Percentiles rank a stretch among this genome's conserved stretches.
phyloP scores from a whole-genome alignment of 1,140 invertebrate species.

The Rhopalosiphum maidis region DNA sequence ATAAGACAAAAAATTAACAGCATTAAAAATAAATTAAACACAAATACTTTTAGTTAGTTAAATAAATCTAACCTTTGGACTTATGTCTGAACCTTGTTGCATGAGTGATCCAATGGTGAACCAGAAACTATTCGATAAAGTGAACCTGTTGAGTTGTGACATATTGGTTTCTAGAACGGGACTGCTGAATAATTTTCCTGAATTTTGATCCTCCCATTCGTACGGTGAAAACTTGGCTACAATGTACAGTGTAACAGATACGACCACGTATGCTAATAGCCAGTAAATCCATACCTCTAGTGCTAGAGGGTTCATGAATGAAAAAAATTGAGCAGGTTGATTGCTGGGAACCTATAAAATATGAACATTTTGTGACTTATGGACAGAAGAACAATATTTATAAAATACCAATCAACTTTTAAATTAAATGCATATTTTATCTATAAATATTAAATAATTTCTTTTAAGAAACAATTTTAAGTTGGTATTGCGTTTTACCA shows the following conservation, averaged over 20 bases:
- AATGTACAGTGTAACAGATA: slow-evolving; percentile 83
- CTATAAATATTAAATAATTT: neutral
- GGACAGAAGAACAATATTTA: neutral
- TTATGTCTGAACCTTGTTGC: slow-evolving; percentile 67
- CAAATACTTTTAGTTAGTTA: neutral
- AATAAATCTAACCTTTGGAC: slow-evolving; percentile 62
- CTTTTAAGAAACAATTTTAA: neutral
- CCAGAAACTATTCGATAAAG: slow-evolving; percentile 67
- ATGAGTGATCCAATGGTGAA: slow-evolving; percentile 68
- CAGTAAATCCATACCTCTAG: slow-evolving; percentile 85
- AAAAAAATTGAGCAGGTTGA: slow-evolving; percentile 80
- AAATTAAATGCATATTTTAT: neutral
- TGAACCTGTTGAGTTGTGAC: slow-evolving; percentile 67
- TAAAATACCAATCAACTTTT: neutral
- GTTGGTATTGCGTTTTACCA: neutral
- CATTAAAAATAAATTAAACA: neutral
- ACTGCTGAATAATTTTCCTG: slow-evolving; percentile 76
- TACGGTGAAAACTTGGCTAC: slow-evolving; percentile 71
- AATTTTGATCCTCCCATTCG: slow-evolving; percentile 69
- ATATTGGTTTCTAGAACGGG: slow-evolving; percentile 69
- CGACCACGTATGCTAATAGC: slow-evolving; percentile 77
- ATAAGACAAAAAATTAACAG: neutral
- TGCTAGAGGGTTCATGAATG: slow-evolving; percentile 86
- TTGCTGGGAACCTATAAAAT: slow-evolving; percentile 69
- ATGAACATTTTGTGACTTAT: neutral